A percentile compares a stretch with the other conserved stretches of the same genome.
Evolutionary conservation across 1,140 invertebrate species (phyloP).

Genomic region (Bombus confusus): DNA sequence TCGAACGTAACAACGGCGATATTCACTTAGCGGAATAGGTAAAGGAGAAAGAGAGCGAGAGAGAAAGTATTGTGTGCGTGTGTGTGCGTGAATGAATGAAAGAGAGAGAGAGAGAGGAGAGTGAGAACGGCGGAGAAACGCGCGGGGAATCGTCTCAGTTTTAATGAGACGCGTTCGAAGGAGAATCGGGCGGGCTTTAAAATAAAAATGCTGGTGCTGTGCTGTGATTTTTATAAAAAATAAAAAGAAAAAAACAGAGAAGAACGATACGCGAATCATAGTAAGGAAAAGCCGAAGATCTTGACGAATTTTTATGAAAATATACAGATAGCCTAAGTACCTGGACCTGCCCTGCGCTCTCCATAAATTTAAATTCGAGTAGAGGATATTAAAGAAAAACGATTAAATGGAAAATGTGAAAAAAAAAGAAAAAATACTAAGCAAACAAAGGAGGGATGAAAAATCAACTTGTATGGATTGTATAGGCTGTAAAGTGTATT

Average conservation of each 20-base stretch:
- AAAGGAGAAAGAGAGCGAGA: not conserved
- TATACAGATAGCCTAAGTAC: constrained; percentile 80
- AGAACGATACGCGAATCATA: constrained; percentile 32
- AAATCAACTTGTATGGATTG: constrained; percentile 68
- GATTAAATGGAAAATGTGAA: constrained; percentile 46
- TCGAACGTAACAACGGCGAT: constrained; percentile 41
- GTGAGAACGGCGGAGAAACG: not conserved
- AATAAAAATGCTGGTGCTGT: constrained; percentile 80
- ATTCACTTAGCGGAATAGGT: constrained; percentile 41
- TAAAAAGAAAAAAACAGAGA: constrained; percentile 57
- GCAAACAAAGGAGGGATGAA: constrained; percentile 32
- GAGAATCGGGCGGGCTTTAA: constrained; percentile 76
- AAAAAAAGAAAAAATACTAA: constrained; percentile 49
- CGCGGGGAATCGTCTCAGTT: constrained; percentile 71
- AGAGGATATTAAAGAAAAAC: constrained; percentile 29
- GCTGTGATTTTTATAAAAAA: constrained; percentile 81
- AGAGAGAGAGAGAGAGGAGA: not conserved
- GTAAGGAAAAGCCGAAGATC: constrained; percentile 37
- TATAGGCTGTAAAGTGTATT: constrained; percentile 79
- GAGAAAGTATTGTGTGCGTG: not conserved
- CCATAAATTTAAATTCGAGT: constrained; percentile 59
- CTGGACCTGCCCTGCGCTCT: constrained; percentile 78
- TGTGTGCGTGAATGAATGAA: not conserved
- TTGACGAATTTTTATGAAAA: constrained; percentile 75
- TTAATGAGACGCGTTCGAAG: constrained; percentile 74